Percentiles rank a stretch among this genome's conserved stretches.
Conservation (phyloP, 2,888 invertebrate genomes). For the Pachliopta kotzebuea region DNA sequence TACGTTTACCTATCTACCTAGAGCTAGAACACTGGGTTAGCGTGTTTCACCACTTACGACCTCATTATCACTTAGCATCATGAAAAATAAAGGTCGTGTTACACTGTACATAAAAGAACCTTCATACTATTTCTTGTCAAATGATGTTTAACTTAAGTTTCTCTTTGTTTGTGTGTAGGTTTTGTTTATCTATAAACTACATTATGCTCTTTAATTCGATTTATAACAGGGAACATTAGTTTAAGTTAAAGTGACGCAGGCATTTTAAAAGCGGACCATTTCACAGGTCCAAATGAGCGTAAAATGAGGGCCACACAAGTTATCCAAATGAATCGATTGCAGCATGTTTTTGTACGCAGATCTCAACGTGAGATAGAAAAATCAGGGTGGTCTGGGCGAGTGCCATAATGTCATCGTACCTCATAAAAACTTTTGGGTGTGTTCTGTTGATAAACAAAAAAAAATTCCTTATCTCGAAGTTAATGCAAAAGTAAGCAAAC, state of each 20-base stretch:
- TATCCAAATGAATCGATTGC: conserved; percentile 58
- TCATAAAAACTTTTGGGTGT: conserved; percentile 28
- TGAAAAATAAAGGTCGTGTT: too few relatives aligned
- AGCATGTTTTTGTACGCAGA: conserved; percentile 64
- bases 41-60: too few relatives aligned
- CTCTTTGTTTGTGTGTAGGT: too few relatives aligned
- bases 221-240: conserved; percentile 12
- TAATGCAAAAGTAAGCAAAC: neutral
- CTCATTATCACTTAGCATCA: too few relatives aligned
- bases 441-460: neutral
- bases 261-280: conserved; percentile 37
- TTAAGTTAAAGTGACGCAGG: conserved; percentile 16
- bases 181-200: neutral
- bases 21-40: too few relatives aligned
- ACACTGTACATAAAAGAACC: too few relatives aligned
- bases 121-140: too few relatives aligned
- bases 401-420: conserved; percentile 37
- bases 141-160: too few relatives aligned
- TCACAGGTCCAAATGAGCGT: conserved; percentile 54
- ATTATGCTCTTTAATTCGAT: neutral
- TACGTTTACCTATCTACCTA: too few relatives aligned
- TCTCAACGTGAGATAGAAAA: conserved; percentile 56
- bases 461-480: neutral
- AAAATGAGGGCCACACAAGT: conserved; percentile 71
- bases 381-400: conserved; percentile 62